These are phyloP conservation scores for Drosophila ambigua DNA, from an alignment of 1,140 invertebrate genomes.

Conservation along the genomic window DNA sequence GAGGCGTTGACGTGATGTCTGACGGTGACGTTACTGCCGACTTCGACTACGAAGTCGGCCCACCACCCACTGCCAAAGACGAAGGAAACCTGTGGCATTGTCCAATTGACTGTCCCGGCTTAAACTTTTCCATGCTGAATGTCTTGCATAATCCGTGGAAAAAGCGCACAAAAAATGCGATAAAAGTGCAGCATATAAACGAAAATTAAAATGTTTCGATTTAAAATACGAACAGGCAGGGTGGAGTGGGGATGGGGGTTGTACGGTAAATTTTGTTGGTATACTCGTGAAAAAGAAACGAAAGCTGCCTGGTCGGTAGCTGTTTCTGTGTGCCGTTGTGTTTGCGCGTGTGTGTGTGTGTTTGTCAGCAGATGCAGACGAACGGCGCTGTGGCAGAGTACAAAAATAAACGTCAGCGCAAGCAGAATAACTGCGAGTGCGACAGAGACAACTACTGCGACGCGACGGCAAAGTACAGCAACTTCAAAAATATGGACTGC, in stretches of 20 bases:
- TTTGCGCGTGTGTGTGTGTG: conserved; percentile 21
- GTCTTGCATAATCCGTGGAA: conserved; percentile 35
- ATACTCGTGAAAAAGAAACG: conserved; percentile 65
- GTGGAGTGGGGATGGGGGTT: conserved; percentile 11
- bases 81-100: conserved; percentile 47
- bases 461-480: conserved; percentile 79
- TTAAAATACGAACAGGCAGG: neutral
- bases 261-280: conserved; percentile 44
- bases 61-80: conserved; percentile 18
- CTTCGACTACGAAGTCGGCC: conserved; percentile 49
- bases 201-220: conserved; percentile 26
- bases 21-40: conserved; percentile 60
- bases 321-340: conserved; percentile 10
- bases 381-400: conserved; percentile 29
- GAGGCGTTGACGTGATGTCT: conserved; percentile 51
- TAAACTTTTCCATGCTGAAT: conserved; percentile 2
- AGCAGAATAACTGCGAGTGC: conserved; percentile 50
- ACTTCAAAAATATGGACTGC: conserved; percentile 80
- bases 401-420: conserved; percentile 74
- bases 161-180: conserved; percentile 7
- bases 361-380: conserved; percentile 52
- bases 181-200: conserved; percentile 26
- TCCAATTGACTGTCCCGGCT: conserved; percentile 4
- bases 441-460: conserved; percentile 77
- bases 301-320: conserved; percentile 65